Evolutionary conservation across 1,140 invertebrate species (phyloP).

Genomic region (Nephila pilipes): DNA sequence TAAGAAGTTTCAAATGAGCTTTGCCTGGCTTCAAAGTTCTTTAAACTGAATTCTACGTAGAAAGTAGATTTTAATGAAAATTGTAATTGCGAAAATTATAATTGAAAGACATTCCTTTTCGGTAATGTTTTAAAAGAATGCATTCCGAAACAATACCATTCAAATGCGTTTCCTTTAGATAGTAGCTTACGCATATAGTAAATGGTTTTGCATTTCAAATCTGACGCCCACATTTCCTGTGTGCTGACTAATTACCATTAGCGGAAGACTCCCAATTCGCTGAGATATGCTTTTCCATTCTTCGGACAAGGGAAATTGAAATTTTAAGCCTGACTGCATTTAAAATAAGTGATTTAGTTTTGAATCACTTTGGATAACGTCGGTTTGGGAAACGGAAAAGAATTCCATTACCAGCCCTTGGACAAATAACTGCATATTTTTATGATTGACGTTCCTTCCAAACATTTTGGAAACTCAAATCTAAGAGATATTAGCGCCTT

Average conservation of each 20-base stretch:
- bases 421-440: too few relatives aligned
- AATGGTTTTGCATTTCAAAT: background rate
- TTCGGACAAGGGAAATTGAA: background rate
- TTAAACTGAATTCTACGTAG: too few relatives aligned
- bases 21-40: too few relatives aligned
- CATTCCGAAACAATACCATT: slow-evolving; percentile 7
- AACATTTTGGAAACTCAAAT: too few relatives aligned
- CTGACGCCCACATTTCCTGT: background rate
- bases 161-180: background rate
- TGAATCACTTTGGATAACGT: background rate
- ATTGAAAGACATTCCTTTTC: too few relatives aligned
- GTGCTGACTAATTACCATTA: background rate
- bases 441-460: too few relatives aligned
- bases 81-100: too few relatives aligned
- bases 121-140: background rate
- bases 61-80: too few relatives aligned
- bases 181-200: background rate
- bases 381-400: too few relatives aligned
- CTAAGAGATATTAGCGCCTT: too few relatives aligned
- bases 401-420: too few relatives aligned
- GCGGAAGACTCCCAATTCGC: background rate
- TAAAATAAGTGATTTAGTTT: background rate
- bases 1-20: too few relatives aligned
- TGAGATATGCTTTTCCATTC: background rate
- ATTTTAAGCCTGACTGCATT: background rate